phyloP scores from a whole-genome alignment of 2,888 invertebrate genomes.

The Punctoribates punctum region DNA sequence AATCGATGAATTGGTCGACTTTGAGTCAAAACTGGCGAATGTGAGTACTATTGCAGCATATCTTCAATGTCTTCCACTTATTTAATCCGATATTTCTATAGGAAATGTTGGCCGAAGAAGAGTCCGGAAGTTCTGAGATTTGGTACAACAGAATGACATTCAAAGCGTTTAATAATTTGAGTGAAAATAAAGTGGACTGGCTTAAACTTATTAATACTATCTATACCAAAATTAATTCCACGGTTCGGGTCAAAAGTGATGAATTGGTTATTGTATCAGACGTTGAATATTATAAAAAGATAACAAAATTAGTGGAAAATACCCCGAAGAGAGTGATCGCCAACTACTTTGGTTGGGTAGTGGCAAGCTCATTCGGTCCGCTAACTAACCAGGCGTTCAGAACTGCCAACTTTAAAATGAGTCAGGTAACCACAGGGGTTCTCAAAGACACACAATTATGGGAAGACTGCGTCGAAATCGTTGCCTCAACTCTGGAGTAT shows the following conservation, averaged over 20 bases:
- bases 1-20: slow-evolving; percentile 24
- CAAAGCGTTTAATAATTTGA: slow-evolving; percentile 51
- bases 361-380: slow-evolving; percentile 51
- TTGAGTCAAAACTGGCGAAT: slow-evolving; percentile 32
- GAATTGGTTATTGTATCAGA: slow-evolving; percentile 54
- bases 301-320: background rate
- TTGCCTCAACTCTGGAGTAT: slow-evolving; percentile 54
- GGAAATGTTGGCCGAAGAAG: slow-evolving; percentile 40
- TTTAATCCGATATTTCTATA: background rate
- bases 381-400: slow-evolving; percentile 51
- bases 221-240: slow-evolving; percentile 60
- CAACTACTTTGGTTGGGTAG: slow-evolving; percentile 73
- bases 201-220: background rate
- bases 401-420: slow-evolving; percentile 50
- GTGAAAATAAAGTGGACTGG: slow-evolving; percentile 49
- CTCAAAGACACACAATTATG: slow-evolving; percentile 50
- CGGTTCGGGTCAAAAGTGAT: slow-evolving; percentile 59
- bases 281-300: background rate
- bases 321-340: slow-evolving; percentile 55
- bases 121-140: slow-evolving; percentile 49
- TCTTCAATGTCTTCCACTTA: background rate
- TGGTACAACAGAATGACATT: slow-evolving; percentile 52
- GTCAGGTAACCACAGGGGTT: slow-evolving; percentile 49
- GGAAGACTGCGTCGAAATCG: slow-evolving; percentile 53
- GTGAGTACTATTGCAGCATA: background rate